These are phyloP conservation scores for Scolopax bukidnonensis DNA, from an alignment of 2,797 vertebrate species.

Conservation along the genomic window DNA sequence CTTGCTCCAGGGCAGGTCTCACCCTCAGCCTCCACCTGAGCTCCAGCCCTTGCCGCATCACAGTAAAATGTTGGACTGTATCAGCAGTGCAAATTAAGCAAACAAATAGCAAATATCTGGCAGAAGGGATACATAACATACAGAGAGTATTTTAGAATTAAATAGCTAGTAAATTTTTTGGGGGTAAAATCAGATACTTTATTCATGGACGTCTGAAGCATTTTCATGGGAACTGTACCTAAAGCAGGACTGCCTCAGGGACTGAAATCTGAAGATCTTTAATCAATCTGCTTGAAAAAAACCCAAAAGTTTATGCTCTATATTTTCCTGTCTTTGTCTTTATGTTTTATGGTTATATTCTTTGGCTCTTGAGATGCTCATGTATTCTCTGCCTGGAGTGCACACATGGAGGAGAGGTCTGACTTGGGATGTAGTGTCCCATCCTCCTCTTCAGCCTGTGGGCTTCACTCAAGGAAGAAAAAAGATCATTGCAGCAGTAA, in stretches of 20 bases:
- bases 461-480: neutral
- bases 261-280: neutral
- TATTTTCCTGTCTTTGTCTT: neutral
- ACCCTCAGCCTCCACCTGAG: neutral
- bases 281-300: neutral
- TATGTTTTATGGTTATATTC: neutral
- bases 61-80: neutral
- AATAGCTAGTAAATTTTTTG: neutral
- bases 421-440: neutral
- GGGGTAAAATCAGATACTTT: neutral
- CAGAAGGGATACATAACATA: neutral
- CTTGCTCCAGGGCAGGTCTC: accelerated
- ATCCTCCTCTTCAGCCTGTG: neutral
- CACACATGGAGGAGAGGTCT: neutral
- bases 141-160: neutral
- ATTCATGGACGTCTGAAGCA: neutral
- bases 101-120: neutral
- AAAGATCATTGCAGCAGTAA: neutral
- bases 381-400: neutral
- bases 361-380: neutral
- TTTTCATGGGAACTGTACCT: neutral
- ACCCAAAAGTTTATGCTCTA: accelerated
- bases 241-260: neutral
- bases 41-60: neutral
- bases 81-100: neutral